Conservation (phyloP, 2,113 vertebrate genomes). For the Anser brachyrhynchus region DNA sequence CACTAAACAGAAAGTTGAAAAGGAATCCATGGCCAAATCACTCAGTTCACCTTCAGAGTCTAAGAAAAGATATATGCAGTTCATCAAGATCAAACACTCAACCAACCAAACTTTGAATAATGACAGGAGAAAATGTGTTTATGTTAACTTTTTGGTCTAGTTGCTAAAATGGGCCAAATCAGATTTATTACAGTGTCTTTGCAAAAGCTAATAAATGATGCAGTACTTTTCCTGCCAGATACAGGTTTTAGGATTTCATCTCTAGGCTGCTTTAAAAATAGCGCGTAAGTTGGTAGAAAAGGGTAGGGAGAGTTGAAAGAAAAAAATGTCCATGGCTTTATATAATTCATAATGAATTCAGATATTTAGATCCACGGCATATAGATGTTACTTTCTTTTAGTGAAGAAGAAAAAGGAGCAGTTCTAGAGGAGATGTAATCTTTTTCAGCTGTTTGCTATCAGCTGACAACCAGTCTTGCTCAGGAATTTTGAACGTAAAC, state of each 20-base stretch:
- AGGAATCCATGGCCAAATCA: neutral
- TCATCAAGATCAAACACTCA: neutral
- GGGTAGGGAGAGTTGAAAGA: neutral
- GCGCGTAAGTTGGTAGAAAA: neutral
- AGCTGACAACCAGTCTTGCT: neutral
- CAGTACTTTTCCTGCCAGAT: neutral
- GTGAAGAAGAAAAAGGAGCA: neutral
- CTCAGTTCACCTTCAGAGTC: slow-evolving; percentile 1
- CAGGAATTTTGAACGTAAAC: neutral
- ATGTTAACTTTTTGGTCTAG: neutral
- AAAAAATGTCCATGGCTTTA: neutral
- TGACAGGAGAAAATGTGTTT: neutral
- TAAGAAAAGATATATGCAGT: neutral
- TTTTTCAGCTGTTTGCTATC: neutral
- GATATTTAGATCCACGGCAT: neutral
- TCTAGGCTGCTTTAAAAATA: neutral
- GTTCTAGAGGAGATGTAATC: neutral
- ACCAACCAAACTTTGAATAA: neutral
- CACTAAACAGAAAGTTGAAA: neutral
- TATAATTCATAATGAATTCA: neutral
- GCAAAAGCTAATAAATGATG: neutral
- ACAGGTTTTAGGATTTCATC: neutral
- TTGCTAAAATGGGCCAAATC: neutral
- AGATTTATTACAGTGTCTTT: neutral
- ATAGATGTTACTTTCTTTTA: neutral